A percentile compares a stretch with the other conserved stretches of the same genome.
Evolutionary conservation across 2,797 vertebrate genomes (phyloP).

Genomic region (Notolabrus celidotus): DNA sequence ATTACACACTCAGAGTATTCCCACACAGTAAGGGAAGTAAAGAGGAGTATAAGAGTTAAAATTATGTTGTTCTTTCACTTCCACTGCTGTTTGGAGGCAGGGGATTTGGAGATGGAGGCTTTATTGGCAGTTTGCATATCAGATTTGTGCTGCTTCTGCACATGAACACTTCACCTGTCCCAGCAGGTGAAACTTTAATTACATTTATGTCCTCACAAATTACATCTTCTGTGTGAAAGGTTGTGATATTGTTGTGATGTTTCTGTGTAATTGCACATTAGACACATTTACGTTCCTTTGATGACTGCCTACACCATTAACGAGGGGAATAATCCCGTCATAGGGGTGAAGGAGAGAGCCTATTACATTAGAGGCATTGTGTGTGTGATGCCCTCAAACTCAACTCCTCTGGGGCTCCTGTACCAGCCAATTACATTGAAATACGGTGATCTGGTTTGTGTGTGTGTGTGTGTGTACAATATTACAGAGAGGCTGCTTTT

Average conservation of each 20-base stretch:
- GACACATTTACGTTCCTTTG: not conserved
- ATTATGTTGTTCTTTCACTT: conserved; percentile 38
- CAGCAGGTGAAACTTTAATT: conserved; percentile 39
- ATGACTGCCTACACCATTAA: conserved; percentile 28
- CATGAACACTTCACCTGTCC: conserved; percentile 38
- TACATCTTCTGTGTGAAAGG: conserved; percentile 35
- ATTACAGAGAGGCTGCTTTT: conserved; percentile 24
- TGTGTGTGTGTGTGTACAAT: conserved; percentile 1
- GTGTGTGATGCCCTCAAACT: conserved; percentile 61
- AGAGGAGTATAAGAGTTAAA: conserved; percentile 56
- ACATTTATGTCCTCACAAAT: conserved; percentile 23
- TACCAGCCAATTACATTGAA: conserved; percentile 63
- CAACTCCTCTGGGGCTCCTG: conserved; percentile 60
- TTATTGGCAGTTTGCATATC: conserved; percentile 30
- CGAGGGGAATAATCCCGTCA: conserved; percentile 32
- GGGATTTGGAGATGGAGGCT: conserved; percentile 31
- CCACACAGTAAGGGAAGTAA: conserved; percentile 3
- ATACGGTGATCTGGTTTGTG: conserved; percentile 21
- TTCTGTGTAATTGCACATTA: conserved; percentile 28
- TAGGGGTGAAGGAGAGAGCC: conserved; percentile 28
- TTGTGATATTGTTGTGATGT: conserved; percentile 22
- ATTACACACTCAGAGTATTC: conserved; percentile 11
- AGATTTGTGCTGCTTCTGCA: conserved; percentile 20
- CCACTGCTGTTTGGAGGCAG: conserved; percentile 20
- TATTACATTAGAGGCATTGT: conserved; percentile 39